phyloP scores from a whole-genome alignment of 2,113 vertebrate species.

The Nanorana parkeri region DNA sequence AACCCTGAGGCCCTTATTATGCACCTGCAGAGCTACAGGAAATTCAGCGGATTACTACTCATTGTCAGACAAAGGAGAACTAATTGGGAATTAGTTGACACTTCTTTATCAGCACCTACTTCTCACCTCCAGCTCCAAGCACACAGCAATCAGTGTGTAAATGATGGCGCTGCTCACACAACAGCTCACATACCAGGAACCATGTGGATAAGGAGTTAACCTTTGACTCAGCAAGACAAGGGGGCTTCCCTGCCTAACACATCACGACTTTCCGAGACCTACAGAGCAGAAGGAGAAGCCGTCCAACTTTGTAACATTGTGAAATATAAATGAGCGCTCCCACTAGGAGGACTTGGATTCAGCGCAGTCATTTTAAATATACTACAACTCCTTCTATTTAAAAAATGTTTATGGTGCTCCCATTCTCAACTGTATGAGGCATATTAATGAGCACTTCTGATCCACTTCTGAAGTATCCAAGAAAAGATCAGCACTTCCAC shows the following conservation, averaged over 20 bases:
- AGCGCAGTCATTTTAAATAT: no score
- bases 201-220: constrained; percentile 13
- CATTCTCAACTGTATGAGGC: no score
- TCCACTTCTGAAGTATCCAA: no score
- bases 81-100: constrained; percentile 46
- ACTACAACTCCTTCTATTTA: no score
- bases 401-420: no score
- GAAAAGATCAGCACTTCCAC: no score
- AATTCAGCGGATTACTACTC: constrained; percentile 43
- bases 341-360: no score
- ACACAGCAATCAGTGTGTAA: constrained; percentile 22
- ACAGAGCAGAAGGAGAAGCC: no score
- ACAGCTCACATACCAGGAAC: background rate
- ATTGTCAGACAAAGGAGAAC: constrained; percentile 43
- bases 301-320: no score
- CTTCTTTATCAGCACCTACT: constrained; percentile 29
- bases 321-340: no score
- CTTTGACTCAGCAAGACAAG: constrained; percentile 13
- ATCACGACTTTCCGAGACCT: background rate
- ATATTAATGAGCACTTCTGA: no score
- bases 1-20: constrained; percentile 35
- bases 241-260: background rate
- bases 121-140: constrained; percentile 15
- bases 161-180: background rate
- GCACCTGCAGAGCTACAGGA: constrained; percentile 51